Evolutionary conservation across 1,140 invertebrate genomes (phyloP), one percentile per base, ranked within the genome.

Genomic region (Melipona quadrifasciata): DNA sequence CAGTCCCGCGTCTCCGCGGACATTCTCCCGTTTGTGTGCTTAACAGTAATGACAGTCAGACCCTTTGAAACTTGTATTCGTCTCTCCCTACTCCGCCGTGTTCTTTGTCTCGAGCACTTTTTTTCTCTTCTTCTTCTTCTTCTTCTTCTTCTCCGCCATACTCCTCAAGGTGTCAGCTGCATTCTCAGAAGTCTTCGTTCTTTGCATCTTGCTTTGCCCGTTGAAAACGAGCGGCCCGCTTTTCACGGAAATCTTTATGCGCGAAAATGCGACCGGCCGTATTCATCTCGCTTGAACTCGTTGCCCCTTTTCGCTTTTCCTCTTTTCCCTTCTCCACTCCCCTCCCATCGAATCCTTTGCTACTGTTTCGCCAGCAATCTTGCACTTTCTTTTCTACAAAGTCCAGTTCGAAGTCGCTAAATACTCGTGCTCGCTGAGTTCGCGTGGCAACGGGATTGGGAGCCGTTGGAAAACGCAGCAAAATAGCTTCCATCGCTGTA

Each of bases 31-130:
- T 78, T 83, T 83, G 64, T 53, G 17, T 53, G 74, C 55, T 83
- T 77, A 83, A 83, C 53, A 77, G 74, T 83, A 83, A 83, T 83
- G 74, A 83, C 81, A 83, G 74, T 24, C 51, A n/a, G 65, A n/a
- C 61, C 39, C 80, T 76, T 83, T 83, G 81, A 70, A 77, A 83
- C 53, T 70, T 83, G 53, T 70, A 74, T 83, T 58, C 74, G 64
- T 58, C 73, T 58, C 27, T 14, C 10, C 57, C 53, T 27, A 8
- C 53, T 51, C 14, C 17, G 19, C 19, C 21, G 1, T 34, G n/a
- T n/a, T 75, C 74, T 83, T 83, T 83, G 81, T 83, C 65, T 78
- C 53, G 53, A 17, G 27, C 21, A 70, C 64, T 19, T 77, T 77
- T 77, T 82, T 47, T 47, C 8, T 39, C 39, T 47, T 47, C 39